Conservation (phyloP, 2,797 vertebrate genomes). For the Periophthalmus magnuspinnatus region DNA sequence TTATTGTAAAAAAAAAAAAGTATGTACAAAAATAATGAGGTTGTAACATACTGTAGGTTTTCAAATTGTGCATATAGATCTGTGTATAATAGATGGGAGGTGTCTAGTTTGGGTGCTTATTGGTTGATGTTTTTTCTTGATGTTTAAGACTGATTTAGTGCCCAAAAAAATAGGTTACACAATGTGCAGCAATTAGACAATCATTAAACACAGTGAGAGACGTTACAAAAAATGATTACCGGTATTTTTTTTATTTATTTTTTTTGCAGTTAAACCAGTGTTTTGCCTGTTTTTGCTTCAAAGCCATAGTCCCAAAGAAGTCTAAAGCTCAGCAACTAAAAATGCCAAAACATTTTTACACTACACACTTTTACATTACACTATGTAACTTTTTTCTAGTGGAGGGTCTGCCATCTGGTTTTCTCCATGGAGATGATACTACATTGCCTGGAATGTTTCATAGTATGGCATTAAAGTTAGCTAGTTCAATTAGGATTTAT, state of each 20-base stretch:
- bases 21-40: conserved; percentile 20
- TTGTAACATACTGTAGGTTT: conserved; percentile 46
- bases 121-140: conserved; percentile 24
- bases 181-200: conserved; percentile 42
- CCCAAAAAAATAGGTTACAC: conserved; percentile 20
- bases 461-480: neutral
- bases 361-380: neutral
- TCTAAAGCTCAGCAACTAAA: too few species aligned
- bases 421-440: neutral
- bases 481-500: neutral
- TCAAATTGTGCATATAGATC: conserved; percentile 36
- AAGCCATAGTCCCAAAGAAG: conserved; percentile 48
- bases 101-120: conserved; percentile 27
- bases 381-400: neutral
- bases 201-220: conserved; percentile 11
- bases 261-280: conserved; percentile 48
- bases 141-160: conserved; percentile 15
- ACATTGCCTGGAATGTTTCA: neutral
- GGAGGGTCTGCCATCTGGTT: neutral
- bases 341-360: neutral
- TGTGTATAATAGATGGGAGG: conserved; percentile 6
- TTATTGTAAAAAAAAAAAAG: conserved; percentile 19
- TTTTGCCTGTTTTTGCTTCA: conserved; percentile 22
- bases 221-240: too few species aligned
- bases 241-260: too few species aligned